Evolutionary conservation across 2,888 invertebrate genomes (phyloP), one percentile per base, ranked within the genome.

Genomic region (Tuberolachnus salignus): DNA sequence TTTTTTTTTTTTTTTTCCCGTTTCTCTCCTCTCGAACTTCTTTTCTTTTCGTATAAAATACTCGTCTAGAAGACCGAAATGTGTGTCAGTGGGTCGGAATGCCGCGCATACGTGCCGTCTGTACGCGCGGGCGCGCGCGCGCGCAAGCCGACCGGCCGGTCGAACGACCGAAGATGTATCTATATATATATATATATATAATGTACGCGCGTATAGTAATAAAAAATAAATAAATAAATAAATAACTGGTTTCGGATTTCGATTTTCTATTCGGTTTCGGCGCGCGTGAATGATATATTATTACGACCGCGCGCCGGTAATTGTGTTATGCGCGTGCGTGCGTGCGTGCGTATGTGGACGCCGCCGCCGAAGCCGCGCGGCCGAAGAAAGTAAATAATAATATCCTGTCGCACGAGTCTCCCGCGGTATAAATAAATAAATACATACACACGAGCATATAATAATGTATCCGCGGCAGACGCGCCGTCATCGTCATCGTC

Each of bases 241-340:
- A 34, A 78, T 53, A 78, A 78, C 78, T 59, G 78, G 78, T 78
- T 75, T 75, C 67, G 67, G 75, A 67, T 75, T 75, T 75, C 75
- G 75, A 75, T 75, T 78, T 78, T 78, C 78, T 78, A 78, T 78
- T 69, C 69, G 34, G 78, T 78, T 78, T 78, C 78, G 78, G 78
- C 78, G 51, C 78, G 51, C 59, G 78, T 61, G 78, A 78, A 67
- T 51, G 69, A 78, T 69, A 69, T 69, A 59, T 74, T 78, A 69
- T 74, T 78, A 69, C 59, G 23, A 78, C 67, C 59, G 34, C 42
- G n/a, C n/a, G n/a, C n/a, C n/a, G 21, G 69, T 59, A 57, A 75
- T 75, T 66, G 75, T 57, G 75, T 66, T 75, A 57, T 66, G 74
- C 6, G 34, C 34, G 34, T 34, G 34, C 34, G n/a, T n/a, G n/a